Evolutionary conservation across 2,113 vertebrate genomes (phyloP), one percentile per base, ranked within the genome.

Genomic region (Callorhinus ursinus): DNA sequence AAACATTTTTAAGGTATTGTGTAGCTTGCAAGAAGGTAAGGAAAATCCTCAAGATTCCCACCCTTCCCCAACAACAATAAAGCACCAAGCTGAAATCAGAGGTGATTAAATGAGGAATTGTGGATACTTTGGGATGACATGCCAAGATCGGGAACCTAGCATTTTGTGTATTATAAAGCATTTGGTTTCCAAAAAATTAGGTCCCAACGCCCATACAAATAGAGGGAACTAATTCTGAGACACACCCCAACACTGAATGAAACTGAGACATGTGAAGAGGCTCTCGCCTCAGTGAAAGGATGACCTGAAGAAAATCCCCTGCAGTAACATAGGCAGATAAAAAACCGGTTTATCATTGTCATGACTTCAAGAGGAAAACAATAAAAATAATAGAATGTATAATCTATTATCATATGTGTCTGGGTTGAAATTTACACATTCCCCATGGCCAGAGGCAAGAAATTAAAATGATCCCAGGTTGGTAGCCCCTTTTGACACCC

Each of bases 21-120:
- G 28, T 49, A 90, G 16, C 33, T 92, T 95, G 10, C 11, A 95
- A 77, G 51, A 82, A 89, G 80, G 59, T 28, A 74, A 55, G 39
- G 57, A 53, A 87, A 93, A 76, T 4, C 26, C 51, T 57, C 21
- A 65, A 53, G 18, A 95, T 87, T 92, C 28, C 31, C 33, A 69
- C 5, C 2, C 16, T 88, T 24, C 51, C 21, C 13, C 36, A 55
- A 42, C 36, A 93, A 80, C 84, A 83, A 36, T 22, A 82, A 49
- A 86, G 93, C 33, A 86, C 26, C 57, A 94, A 84, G 21, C 42
- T 85, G 84, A 87, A 93, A 90, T 67, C 33, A 77, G 53, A 85
- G 21, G 11, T 96, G 31, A 42, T 46, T 77, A 87, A 79, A 49
- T 61, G 36, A 77, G 85, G 15, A 92, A 86, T 9, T 31, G 16